Conservation (phyloP, 2,797 vertebrate genomes). For the Dicrostonyx torquatus region DNA sequence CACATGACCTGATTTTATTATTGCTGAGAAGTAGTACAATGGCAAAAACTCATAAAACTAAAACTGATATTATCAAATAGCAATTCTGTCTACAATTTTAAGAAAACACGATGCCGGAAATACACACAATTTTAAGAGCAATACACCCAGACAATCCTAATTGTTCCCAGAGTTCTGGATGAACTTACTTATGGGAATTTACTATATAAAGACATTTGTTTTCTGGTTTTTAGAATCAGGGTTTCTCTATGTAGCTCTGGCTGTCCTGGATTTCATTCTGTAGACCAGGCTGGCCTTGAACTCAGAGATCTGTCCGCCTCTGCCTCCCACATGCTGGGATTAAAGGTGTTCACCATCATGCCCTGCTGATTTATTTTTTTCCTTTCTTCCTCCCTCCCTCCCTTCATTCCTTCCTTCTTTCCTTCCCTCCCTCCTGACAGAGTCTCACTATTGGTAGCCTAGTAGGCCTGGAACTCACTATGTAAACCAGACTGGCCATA, state of each 20-base stretch:
- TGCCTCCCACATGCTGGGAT: not conserved
- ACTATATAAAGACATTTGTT: not conserved
- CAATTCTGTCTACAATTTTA: not conserved
- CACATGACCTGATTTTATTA: not conserved
- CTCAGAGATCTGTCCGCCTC: not conserved
- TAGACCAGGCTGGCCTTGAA: not conserved
- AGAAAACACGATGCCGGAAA: constrained; percentile 8
- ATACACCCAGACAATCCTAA: not conserved
- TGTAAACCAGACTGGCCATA: not conserved
- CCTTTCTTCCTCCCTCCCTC: no score
- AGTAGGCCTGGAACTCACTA: not conserved
- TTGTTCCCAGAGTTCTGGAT: not conserved
- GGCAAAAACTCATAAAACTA: not conserved
- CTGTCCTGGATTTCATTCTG: not conserved
- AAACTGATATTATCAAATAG: not conserved
- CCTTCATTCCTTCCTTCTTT: fast-evolving
- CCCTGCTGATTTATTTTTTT: not conserved
- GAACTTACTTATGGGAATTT: not conserved
- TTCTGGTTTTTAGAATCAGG: not conserved
- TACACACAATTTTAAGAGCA: constrained; percentile 8
- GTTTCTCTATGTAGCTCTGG: not conserved
- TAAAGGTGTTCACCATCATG: not conserved
- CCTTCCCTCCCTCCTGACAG: not conserved
- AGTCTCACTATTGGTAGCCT: not conserved
- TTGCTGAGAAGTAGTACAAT: not conserved